phyloP scores from a whole-genome alignment of 1,140 invertebrate species.

The Plectus sambesii region DNA sequence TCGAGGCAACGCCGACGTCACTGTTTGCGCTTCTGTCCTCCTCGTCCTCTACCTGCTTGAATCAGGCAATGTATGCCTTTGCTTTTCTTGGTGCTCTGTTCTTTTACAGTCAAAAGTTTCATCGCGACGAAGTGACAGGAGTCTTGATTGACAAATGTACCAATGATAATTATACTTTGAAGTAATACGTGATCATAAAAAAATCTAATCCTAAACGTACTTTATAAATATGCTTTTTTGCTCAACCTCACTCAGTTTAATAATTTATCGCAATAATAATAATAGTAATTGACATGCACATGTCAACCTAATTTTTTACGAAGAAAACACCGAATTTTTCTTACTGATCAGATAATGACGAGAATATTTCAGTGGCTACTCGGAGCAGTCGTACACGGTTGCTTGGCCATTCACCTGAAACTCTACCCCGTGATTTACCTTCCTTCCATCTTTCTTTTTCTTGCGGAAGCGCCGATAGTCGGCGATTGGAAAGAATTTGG shows the following conservation, averaged over 20 bases:
- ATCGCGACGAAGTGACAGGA: too few species aligned
- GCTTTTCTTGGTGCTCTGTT: slow-evolving; percentile 7
- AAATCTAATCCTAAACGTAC: background rate
- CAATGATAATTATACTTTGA: too few species aligned
- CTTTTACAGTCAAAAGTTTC: too few species aligned
- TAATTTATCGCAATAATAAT: too few species aligned
- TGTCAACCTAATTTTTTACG: too few species aligned
- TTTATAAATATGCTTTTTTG: background rate
- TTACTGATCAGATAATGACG: slow-evolving; percentile 5
- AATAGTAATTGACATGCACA: too few species aligned
- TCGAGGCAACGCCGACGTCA: slow-evolving; percentile 82
- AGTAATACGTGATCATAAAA: too few species aligned
- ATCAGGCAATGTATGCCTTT: slow-evolving; percentile 22
- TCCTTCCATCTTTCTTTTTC: slow-evolving; percentile 65
- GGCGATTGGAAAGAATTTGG: too few species aligned
- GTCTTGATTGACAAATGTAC: too few species aligned
- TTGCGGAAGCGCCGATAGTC: too few species aligned
- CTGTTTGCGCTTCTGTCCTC: slow-evolving; percentile 72
- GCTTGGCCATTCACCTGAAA: slow-evolving; percentile 74
- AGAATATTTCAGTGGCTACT: slow-evolving; percentile 36
- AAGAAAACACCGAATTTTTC: slow-evolving; percentile 17
- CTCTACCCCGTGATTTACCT: slow-evolving; percentile 82
- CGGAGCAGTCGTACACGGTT: slow-evolving; percentile 65
- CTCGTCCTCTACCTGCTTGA: slow-evolving; percentile 53
- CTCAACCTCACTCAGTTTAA: too few species aligned